Evolutionary conservation across 2,797 vertebrate species (phyloP), one percentile per base, ranked within the genome.

Genomic region (Lepilemur ruficaudatus): DNA sequence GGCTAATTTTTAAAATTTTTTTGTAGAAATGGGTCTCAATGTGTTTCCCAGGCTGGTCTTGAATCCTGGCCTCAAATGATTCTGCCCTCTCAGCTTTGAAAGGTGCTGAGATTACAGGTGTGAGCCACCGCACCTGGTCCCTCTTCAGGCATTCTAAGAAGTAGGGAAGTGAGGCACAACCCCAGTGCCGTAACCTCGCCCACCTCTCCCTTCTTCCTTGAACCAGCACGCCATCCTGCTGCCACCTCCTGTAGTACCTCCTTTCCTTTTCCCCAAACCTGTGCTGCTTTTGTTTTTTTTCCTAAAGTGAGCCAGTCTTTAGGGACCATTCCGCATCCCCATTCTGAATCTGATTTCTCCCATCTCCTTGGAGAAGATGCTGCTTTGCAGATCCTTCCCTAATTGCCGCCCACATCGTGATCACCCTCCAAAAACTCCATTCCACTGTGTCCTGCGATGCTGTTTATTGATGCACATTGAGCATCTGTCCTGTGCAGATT

Each of bases 341-440:
- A 0, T 28, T 38, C 32, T 23, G 15, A 23, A 23, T 63, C 52
- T 50, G 22, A 4, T 1, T 55, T 72, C 52, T 38, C 52, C 46
- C 52, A 35, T 38, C 0, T 32, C 41, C 38, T 48, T 61, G 25
- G 73, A 41, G 67, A 63, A 72, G 70, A 48, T 9, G 0, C 83
- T 8, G 15, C 83, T 59, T 23, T 14, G 0, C 38, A 25, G 0
- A 43, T 17, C 5, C 59, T 30, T 46, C 28, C 11, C n/a, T 20
- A 0, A 5, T 75, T n/a, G 48, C 18, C 4, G 0, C 63, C 55
- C 0, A 13, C n/a, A 7, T 17, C 2, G 1, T 18, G 23, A 17
- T n/a, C 7, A 2, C 73, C 30, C 75, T 75, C 46, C 3, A 0
- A 9, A 80, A 43, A 10, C 41, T 4, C 20, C 11, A 5, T 7